A percentile compares a stretch with the other conserved stretches of the same genome.
Conservation (phyloP, 2,113 vertebrate species). For the Tachysurus vachellii region DNA sequence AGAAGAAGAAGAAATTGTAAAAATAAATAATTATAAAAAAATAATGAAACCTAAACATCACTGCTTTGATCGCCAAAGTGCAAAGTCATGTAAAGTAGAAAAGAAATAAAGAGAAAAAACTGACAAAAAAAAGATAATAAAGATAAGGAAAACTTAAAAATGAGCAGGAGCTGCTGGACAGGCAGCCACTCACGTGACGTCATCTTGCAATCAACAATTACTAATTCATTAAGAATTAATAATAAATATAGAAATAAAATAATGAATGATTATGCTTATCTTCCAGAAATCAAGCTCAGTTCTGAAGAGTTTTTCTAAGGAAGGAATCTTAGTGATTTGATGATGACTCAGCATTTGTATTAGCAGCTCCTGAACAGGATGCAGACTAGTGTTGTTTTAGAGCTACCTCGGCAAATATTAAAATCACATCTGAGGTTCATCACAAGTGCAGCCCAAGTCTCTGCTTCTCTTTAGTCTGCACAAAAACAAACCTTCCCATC, state of each 20-base stretch:
- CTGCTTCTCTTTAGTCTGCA: neutral
- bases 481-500: neutral
- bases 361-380: neutral
- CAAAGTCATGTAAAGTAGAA: too few relatives aligned
- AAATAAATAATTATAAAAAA: too few relatives aligned
- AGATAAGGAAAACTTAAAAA: too few relatives aligned
- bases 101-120: too few relatives aligned
- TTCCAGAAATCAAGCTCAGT: neutral
- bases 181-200: too few relatives aligned
- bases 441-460: neutral
- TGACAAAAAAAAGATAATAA: too few relatives aligned
- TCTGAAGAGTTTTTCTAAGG: neutral
- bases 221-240: neutral
- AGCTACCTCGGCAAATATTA: neutral
- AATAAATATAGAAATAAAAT: too few relatives aligned
- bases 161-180: too few relatives aligned
- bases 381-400: neutral
- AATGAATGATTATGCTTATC: neutral
- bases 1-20: too few relatives aligned
- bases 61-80: too few relatives aligned
- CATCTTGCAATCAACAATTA: too few relatives aligned
- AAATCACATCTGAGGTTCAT: neutral
- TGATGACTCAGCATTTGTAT: neutral
- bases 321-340: neutral
- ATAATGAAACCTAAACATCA: too few relatives aligned